Evolutionary conservation across 1,140 invertebrate species (phyloP).

Genomic region (Bombus pascuorum): DNA sequence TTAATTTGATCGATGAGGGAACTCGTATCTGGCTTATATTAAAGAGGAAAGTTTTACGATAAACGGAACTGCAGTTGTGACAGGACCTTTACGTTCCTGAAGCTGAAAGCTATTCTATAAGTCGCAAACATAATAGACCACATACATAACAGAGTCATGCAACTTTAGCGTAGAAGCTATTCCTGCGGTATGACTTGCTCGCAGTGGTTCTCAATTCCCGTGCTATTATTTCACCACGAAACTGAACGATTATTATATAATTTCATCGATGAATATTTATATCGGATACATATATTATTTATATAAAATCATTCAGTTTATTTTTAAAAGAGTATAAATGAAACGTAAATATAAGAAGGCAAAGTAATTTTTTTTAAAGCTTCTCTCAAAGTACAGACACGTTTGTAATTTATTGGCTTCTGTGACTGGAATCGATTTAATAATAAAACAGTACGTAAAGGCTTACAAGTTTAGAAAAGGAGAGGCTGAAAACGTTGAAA

Average conservation of each 20-base stretch:
- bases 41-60: neutral
- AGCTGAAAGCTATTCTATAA: constrained; percentile 73
- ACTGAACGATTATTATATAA: neutral
- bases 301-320: neutral
- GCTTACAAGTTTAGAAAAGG: neutral
- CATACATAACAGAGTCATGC: constrained; percentile 73
- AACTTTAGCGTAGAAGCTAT: constrained; percentile 69
- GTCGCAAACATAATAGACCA: constrained; percentile 73
- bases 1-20: neutral
- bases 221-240: neutral
- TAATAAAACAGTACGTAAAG: neutral
- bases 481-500: neutral
- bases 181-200: constrained; percentile 64
- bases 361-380: neutral
- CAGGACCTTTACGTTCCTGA: constrained; percentile 62
- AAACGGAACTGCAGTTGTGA: constrained; percentile 50
- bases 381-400: neutral
- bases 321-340: neutral
- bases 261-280: neutral
- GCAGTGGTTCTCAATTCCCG: constrained; percentile 60
- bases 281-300: neutral
- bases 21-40: neutral
- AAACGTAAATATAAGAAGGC: neutral
- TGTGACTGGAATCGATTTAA: neutral
- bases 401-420: constrained; percentile 11